These are phyloP conservation scores for Dicycla oo DNA, from an alignment of 2,888 invertebrate genomes.

Conservation along the genomic window DNA sequence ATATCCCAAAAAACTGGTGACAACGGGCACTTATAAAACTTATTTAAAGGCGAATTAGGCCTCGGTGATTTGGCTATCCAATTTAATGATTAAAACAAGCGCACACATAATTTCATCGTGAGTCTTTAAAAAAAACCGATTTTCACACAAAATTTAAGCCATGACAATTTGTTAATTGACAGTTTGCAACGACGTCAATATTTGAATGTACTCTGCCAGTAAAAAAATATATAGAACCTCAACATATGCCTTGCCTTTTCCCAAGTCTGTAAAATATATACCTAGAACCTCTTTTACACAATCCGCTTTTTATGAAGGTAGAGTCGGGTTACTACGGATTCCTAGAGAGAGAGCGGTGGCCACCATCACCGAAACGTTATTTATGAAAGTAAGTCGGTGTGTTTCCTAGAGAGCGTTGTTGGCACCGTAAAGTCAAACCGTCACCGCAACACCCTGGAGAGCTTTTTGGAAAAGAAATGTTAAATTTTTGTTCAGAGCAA, in stretches of 20 bases:
- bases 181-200: constrained; percentile 50
- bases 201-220: constrained; percentile 69
- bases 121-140: constrained; percentile 58
- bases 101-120: constrained; percentile 70
- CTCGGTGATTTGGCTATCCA: constrained; percentile 43
- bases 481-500: too few relatives aligned
- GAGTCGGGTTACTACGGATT: too few relatives aligned
- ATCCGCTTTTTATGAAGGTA: not conserved
- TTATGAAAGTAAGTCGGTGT: too few relatives aligned
- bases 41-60: constrained; percentile 42
- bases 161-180: constrained; percentile 67
- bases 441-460: too few relatives aligned
- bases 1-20: constrained; percentile 30
- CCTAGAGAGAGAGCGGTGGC: not conserved
- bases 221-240: constrained; percentile 23
- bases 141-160: constrained; percentile 69
- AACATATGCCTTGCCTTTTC: not conserved
- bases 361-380: too few relatives aligned
- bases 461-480: too few relatives aligned
- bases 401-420: too few relatives aligned
- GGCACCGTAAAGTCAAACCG: too few relatives aligned
- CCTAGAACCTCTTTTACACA: not conserved
- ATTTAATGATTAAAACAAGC: constrained; percentile 38
- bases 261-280: not conserved
- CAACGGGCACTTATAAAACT: constrained; percentile 31